Conservation (phyloP, 2,888 invertebrate species). For the Amitus sp. region DNA sequence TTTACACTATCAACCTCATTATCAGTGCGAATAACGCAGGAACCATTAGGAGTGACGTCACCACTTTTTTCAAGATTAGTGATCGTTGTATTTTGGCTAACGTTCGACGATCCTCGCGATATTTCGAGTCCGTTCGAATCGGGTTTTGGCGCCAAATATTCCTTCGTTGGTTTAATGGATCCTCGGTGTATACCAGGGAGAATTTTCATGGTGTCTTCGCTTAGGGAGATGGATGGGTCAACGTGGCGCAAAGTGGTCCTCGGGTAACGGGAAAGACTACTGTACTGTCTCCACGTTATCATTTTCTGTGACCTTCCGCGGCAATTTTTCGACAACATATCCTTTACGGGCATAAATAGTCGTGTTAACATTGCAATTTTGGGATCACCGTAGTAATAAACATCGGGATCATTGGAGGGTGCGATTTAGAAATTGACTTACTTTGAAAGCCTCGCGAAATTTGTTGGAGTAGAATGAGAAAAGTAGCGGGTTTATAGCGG, state of each 20-base stretch:
- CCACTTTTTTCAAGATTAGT: slow-evolving; percentile 52
- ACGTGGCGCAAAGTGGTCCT: slow-evolving; percentile 43
- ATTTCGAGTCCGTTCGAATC: slow-evolving; percentile 26
- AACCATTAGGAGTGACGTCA: slow-evolving; percentile 44
- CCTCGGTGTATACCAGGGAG: slow-evolving; percentile 11
- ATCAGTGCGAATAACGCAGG: slow-evolving; percentile 14
- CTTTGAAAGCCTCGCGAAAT: slow-evolving; percentile 77
- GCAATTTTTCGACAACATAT: slow-evolving; percentile 65
- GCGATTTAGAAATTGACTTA: slow-evolving; percentile 49
- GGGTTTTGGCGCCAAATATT: too few relatives aligned
- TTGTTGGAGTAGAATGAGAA: slow-evolving; percentile 79
- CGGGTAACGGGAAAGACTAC: slow-evolving; percentile 53
- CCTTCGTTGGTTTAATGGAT: too few relatives aligned
- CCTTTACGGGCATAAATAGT: slow-evolving; percentile 55
- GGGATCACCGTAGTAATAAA: too few relatives aligned
- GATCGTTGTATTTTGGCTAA: slow-evolving; percentile 56
- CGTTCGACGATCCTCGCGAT: slow-evolving; percentile 53
- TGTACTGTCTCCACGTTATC: slow-evolving; percentile 54
- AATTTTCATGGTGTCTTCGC: slow-evolving; percentile 51
- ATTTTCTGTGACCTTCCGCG: slow-evolving; percentile 50
- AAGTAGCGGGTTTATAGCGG: slow-evolving; percentile 76
- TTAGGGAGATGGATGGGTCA: slow-evolving; percentile 50
- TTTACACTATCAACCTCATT: neutral
- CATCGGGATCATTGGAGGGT: too few relatives aligned
- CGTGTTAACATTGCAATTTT: neutral